Evolutionary conservation across 2,888 invertebrate species (phyloP), one percentile per base, ranked within the genome.

Genomic region (Hedychridium roseum): DNA sequence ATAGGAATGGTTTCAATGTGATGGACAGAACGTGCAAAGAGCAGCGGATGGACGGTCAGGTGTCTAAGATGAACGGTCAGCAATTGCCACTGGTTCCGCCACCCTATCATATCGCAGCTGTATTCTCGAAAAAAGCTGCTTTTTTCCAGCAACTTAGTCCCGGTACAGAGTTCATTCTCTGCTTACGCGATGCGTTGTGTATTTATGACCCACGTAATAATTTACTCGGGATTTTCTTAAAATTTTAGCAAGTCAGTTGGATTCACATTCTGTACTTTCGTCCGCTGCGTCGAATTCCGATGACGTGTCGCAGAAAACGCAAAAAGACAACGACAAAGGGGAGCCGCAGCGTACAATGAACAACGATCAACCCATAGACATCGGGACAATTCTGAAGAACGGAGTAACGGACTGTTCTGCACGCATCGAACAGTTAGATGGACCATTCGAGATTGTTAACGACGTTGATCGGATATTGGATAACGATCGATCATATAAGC

Each of bases 101-200:
- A 1, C 92, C 92, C 1, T 92, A 92, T 80, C 90, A 92, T 68
- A 89, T 92, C 69, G 92, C 91, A 18, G 90, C 91, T 16, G 88
- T 87, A 2, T 91, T 88, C 71, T 91, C 92, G 9, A 91, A 90
- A 82, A 90, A 91, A 70, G 89, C 89, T 23, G 74, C 74, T 1
- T 66, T 76, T 12, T 76, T 76, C 20, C 75, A 75, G 48, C 76
- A 75, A 51, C 57, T 73, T 3, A 74, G 71, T 46, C 69, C 62
- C 36, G 55, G 71, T 71, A 59, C 5, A 52, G 52, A 44, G 5
- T 6, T 7, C 12, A 5, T 12, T 17, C 6, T 12, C 20, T 20
- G 1, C n/a, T 30, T 20, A 12, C 6, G 14, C 1, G n/a, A 14
- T 12, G n/a, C n/a, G n/a, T n/a, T n/a, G n/a, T n/a, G n/a, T n/a